Conservation (phyloP, 2,888 invertebrate genomes). For the Pharmacophagus antenor region DNA sequence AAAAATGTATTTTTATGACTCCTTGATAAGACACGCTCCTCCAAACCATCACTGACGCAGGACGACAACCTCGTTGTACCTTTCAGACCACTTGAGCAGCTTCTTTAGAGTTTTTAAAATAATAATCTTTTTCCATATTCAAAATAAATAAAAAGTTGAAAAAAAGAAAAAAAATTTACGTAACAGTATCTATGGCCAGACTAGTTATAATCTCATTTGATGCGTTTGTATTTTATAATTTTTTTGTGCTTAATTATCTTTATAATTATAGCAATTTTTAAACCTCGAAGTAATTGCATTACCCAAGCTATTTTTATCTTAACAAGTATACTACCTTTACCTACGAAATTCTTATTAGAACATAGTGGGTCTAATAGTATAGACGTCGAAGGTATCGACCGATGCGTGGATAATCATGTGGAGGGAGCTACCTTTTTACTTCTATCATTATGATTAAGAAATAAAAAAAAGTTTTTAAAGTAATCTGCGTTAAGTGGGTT, state of each 20-base stretch:
- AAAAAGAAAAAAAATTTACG: no score
- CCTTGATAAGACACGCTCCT: no score
- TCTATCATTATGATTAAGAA: conserved; percentile 48
- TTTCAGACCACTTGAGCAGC: no score
- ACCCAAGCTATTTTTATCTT: conserved; percentile 51
- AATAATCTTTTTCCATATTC: no score
- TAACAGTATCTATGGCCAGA: no score
- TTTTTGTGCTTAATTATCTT: not conserved
- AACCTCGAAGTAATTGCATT: conserved; percentile 37
- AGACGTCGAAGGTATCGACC: conserved; percentile 44
- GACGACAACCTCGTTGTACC: no score
- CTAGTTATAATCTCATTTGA: no score
- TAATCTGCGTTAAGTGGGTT: conserved; percentile 26
- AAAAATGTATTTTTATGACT: no score
- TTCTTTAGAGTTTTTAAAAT: no score
- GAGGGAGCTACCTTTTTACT: conserved; percentile 57
- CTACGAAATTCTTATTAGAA: conserved; percentile 59
- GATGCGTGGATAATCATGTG: conserved; percentile 55
- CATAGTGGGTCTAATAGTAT: conserved; percentile 51
- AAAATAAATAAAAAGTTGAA: no score
- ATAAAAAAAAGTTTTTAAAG: conserved; percentile 36
- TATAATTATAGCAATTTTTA: not conserved
- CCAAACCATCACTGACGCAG: no score
- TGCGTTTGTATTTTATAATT: no score
- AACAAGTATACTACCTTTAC: conserved; percentile 47